These are phyloP conservation scores for Melanotaenia duboulayi DNA, from an alignment of 2,113 vertebrate species.

Conservation along the genomic window DNA sequence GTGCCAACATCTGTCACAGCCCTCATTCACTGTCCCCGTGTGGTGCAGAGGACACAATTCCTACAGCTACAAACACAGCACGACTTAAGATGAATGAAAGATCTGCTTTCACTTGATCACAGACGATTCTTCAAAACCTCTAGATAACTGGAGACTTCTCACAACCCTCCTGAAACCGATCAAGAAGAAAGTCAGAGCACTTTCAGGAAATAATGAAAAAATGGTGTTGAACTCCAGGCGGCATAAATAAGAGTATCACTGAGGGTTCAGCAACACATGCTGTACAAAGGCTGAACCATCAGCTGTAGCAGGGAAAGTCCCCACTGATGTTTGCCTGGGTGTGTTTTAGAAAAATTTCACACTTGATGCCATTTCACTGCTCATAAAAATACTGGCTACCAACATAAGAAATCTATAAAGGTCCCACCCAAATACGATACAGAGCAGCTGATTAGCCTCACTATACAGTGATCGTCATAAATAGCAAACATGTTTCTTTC, in stretches of 20 bases:
- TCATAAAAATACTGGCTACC: neutral
- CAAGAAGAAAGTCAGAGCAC: constrained; percentile 54
- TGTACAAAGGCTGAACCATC: neutral
- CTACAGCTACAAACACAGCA: neutral
- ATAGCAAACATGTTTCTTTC: too few species aligned
- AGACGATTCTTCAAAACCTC: neutral
- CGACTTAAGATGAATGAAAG: neutral
- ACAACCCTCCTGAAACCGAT: neutral
- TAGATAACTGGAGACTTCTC: neutral
- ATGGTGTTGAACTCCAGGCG: constrained; percentile 27
- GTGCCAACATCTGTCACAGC: constrained; percentile 14
- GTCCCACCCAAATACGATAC: neutral
- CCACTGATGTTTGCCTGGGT: neutral
- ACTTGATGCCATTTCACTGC: neutral
- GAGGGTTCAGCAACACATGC: neutral
- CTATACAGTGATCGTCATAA: neutral
- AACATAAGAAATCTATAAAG: neutral
- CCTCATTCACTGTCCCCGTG: neutral
- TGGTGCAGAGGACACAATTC: constrained; percentile 29
- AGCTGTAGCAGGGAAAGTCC: constrained; percentile 26
- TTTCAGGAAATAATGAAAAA: constrained; percentile 65
- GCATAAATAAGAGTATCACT: constrained; percentile 5
- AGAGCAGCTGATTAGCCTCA: neutral
- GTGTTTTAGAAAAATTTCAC: constrained; percentile 47
- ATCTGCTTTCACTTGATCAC: neutral